phyloP scores from a whole-genome alignment of 2,888 invertebrate species.

The Mycalesis mineus region DNA sequence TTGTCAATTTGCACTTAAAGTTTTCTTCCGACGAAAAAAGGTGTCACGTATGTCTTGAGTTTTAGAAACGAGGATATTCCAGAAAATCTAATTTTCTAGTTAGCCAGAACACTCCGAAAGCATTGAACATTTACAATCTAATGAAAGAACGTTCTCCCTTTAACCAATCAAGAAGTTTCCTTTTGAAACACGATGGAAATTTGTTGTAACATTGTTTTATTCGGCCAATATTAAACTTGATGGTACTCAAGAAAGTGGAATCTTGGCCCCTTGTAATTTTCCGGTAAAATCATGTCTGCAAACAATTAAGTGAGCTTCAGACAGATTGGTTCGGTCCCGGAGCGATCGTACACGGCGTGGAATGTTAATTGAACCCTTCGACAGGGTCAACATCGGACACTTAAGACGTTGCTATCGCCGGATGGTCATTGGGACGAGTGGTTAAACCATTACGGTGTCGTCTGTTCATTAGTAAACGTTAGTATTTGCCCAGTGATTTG shows the following conservation, averaged over 20 bases:
- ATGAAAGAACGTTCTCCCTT: slow-evolving; percentile 9
- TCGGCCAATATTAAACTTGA: slow-evolving; percentile 18
- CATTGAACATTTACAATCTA: slow-evolving; percentile 1
- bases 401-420: slow-evolving; percentile 29
- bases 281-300: slow-evolving; percentile 64
- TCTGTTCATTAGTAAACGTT: slow-evolving; percentile 38
- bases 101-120: slow-evolving; percentile 1
- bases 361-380: slow-evolving; percentile 64
- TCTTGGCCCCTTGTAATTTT: slow-evolving; percentile 26
- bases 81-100: neutral
- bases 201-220: slow-evolving; percentile 15
- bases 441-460: slow-evolving; percentile 31
- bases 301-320: slow-evolving; percentile 62
- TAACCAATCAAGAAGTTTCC: slow-evolving; percentile 13
- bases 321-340: slow-evolving; percentile 57
- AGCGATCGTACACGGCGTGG: slow-evolving; percentile 57
- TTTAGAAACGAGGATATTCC: neutral
- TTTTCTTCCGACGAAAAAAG: neutral
- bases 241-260: slow-evolving; percentile 15
- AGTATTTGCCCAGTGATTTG: slow-evolving; percentile 25
- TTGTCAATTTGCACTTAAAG: neutral
- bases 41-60: neutral
- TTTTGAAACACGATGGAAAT: slow-evolving; percentile 13
- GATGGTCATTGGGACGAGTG: slow-evolving; percentile 32
- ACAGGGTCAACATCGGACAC: slow-evolving; percentile 40